Evolutionary conservation across 2,888 invertebrate genomes (phyloP).

Genomic region (Leptura quadrifasciata): DNA sequence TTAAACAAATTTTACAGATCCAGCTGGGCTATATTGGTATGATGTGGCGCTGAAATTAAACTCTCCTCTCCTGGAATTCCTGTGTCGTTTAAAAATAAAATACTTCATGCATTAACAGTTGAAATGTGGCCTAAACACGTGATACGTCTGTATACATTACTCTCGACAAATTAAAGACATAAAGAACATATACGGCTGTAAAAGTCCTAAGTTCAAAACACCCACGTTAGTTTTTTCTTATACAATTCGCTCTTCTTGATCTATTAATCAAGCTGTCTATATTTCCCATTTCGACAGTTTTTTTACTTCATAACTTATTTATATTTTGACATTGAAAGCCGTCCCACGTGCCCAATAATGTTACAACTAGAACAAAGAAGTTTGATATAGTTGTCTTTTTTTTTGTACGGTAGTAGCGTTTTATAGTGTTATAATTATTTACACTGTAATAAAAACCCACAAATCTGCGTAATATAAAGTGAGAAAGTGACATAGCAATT

Average conservation of each 20-base stretch:
- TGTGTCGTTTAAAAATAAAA: constrained; percentile 48
- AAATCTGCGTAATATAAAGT: constrained; percentile 47
- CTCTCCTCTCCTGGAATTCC: constrained; percentile 43
- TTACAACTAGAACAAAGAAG: constrained; percentile 19
- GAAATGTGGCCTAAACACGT: constrained; percentile 3
- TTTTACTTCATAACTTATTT: constrained; percentile 16
- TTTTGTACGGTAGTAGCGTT: constrained; percentile 8
- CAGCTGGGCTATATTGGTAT: constrained; percentile 43
- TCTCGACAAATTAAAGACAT: not conserved
- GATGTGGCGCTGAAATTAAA: constrained; percentile 35
- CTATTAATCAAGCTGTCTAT: constrained; percentile 17
- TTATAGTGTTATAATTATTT: not conserved
- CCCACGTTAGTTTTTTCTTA: not conserved
- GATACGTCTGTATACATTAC: constrained; percentile 7
- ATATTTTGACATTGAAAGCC: constrained; percentile 22
- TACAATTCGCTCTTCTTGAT: not conserved
- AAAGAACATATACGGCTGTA: constrained; percentile 1
- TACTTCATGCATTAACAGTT: constrained; percentile 44
- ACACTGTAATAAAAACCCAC: constrained; percentile 50
- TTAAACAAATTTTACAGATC: constrained; percentile 37
- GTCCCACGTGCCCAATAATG: constrained; percentile 21
- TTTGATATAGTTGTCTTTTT: not conserved
- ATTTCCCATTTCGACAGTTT: constrained; percentile 18
- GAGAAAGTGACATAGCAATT: constrained; percentile 33
- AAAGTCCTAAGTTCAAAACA: constrained; percentile 7